Evolutionary conservation across 2,888 invertebrate genomes (phyloP), one percentile per base, ranked within the genome.

Genomic region (Eilema depressum): DNA sequence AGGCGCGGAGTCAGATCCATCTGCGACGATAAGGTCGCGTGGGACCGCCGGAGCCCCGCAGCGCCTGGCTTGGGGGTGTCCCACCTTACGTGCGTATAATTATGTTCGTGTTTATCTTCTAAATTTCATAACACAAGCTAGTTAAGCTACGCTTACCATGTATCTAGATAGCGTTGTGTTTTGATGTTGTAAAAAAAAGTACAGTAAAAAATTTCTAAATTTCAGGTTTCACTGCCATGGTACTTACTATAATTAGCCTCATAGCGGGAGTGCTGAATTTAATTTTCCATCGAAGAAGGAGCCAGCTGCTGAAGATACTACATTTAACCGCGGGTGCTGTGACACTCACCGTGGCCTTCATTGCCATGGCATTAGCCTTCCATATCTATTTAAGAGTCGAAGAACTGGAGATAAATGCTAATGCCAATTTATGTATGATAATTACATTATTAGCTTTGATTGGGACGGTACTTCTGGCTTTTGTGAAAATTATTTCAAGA

Each of bases 151-250:
- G n/a, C n/a, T n/a, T n/a, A n/a, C n/a, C n/a, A n/a, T n/a, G n/a
- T n/a, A n/a, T n/a, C n/a, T n/a, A n/a, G n/a, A n/a, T n/a, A n/a
- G n/a, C n/a, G n/a, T n/a, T n/a, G n/a, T n/a, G n/a, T n/a, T n/a
- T n/a, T n/a, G n/a, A n/a, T n/a, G n/a, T n/a, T n/a, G n/a, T n/a
- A n/a, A n/a, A n/a, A n/a, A 12, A 47, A 47, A 47, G 7, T 53
- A n/a, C 53, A 8, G 0, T 17, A 10, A n/a, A n/a, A 53, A 53
- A 1, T 8, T 10, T n/a, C 20, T 47, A 47, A 64, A 23, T 86
- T 92, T 70, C 88, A 93, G 93, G 93, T 69, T 71, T 92, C 23
- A 56, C 89, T 17, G 90, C 92, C 10, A 75, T 92, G 82, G 8
- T 91, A 10, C 74, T 91, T 4, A 89, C 92, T 3, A 12, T 84